Evolutionary conservation across 2,113 vertebrate genomes (phyloP).

Genomic region (Equus quagga): DNA sequence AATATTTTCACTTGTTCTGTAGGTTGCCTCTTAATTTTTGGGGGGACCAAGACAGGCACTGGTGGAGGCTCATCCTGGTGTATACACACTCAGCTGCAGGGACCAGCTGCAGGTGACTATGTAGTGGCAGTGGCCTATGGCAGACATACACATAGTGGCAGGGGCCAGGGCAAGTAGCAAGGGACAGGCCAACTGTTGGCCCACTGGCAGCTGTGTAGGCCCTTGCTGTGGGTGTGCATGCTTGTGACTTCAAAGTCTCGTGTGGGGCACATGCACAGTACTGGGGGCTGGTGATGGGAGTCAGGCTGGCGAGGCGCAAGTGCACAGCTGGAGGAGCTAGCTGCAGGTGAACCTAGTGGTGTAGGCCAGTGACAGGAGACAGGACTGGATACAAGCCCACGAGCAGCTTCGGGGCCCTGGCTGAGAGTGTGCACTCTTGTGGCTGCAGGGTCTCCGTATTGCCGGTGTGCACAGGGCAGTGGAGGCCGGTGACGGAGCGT

Average conservation of each 20-base stretch:
- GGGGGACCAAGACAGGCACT: not conserved
- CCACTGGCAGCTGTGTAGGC: not conserved
- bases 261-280: not conserved
- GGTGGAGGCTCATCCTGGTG: not conserved
- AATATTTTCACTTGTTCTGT: not conserved
- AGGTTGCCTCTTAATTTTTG: not conserved
- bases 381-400: no score
- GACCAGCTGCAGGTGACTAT: not conserved
- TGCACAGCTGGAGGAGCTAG: no score
- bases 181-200: not conserved
- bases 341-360: not conserved
- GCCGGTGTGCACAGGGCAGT: not conserved
- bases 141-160: no score
- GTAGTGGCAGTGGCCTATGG: not conserved
- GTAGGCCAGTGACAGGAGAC: not conserved
- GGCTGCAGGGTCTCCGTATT: not conserved
- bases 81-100: not conserved
- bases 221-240: not conserved
- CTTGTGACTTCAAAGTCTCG: not conserved
- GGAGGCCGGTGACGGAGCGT: not conserved
- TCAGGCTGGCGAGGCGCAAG: not conserved
- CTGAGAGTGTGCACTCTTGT: no score
- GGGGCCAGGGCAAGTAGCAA: not conserved
- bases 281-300: not conserved
- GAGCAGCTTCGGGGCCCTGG: no score